These are phyloP conservation scores for Apostichopus japonicus DNA, from an alignment of 35 echinoderm and acorn worm genomes.

Conservation along the genomic window DNA sequence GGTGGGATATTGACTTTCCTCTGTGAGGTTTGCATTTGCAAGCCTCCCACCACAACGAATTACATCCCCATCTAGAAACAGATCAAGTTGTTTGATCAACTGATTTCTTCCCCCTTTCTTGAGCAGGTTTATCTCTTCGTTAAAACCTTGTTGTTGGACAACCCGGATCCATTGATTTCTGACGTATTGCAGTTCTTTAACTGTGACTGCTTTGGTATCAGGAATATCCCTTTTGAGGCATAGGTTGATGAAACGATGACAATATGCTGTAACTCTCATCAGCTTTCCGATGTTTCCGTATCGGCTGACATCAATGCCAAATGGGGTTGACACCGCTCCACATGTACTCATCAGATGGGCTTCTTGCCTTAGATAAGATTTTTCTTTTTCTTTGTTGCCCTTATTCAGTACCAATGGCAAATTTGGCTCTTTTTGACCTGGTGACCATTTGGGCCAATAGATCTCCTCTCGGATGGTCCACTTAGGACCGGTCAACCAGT, in stretches of 20 bases:
- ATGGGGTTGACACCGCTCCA: too few species aligned
- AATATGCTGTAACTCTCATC: too few species aligned
- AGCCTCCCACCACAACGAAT: neutral
- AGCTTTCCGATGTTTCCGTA: too few species aligned
- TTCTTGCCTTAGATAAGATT: too few species aligned
- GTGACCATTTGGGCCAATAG: too few species aligned
- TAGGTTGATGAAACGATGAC: too few species aligned
- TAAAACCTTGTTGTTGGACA: neutral
- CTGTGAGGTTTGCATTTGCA: neutral
- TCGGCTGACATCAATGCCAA: too few species aligned
- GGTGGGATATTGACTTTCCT: neutral
- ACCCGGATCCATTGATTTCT: neutral
- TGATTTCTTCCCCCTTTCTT: neutral
- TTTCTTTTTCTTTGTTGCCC: neutral
- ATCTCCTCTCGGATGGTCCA: too few species aligned
- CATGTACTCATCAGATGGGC: too few species aligned
- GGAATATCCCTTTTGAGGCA: neutral
- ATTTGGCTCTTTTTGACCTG: neutral
- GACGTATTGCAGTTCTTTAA: neutral
- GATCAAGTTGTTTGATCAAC: neutral
- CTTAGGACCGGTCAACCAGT: too few species aligned
- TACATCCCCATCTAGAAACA: neutral
- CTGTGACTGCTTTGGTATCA: neutral
- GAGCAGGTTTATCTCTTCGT: neutral
- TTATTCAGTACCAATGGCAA: neutral